These are phyloP conservation scores for Calliscelio sp. DNA, from an alignment of 2,888 invertebrate genomes.

Conservation along the genomic window DNA sequence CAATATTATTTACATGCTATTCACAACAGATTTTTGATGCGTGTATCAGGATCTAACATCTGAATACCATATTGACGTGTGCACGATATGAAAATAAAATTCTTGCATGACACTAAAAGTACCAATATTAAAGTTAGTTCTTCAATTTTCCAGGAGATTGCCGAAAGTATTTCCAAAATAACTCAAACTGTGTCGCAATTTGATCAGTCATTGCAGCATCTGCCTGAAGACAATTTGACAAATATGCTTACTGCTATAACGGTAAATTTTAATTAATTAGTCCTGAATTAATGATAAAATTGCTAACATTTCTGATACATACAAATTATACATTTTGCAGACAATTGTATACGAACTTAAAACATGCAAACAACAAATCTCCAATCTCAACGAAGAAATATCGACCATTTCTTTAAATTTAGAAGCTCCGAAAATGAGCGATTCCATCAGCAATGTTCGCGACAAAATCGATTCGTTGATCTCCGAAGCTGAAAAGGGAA, in stretches of 20 bases:
- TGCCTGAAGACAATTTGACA: conserved; percentile 91
- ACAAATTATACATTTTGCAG: conserved; percentile 86
- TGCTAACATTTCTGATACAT: no score
- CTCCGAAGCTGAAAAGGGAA: conserved; percentile 90
- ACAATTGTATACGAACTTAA: conserved; percentile 90
- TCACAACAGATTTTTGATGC: conserved; percentile 75
- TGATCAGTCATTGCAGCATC: conserved; percentile 89
- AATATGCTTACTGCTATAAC: conserved; percentile 90
- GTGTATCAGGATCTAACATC: conserved; percentile 78
- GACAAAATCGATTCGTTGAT: conserved; percentile 89
- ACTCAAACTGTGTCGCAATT: conserved; percentile 89
- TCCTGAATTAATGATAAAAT: neutral
- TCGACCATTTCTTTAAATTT: conserved; percentile 89
- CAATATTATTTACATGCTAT: no score
- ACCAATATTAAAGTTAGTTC: neutral
- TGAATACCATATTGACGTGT: conserved; percentile 76
- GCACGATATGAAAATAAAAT: conserved; percentile 76
- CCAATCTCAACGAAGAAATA: conserved; percentile 89
- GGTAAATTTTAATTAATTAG: no score
- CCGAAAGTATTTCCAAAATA: conserved; percentile 89
- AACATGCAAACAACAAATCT: conserved; percentile 90
- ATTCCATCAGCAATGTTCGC: conserved; percentile 88
- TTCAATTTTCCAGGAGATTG: conserved; percentile 80
- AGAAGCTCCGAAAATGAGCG: conserved; percentile 88
- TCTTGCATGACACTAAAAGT: neutral